Base-by-base conservation (phyloP, 64 coral and sea anemone species). In the Porites lutea region DNA sequence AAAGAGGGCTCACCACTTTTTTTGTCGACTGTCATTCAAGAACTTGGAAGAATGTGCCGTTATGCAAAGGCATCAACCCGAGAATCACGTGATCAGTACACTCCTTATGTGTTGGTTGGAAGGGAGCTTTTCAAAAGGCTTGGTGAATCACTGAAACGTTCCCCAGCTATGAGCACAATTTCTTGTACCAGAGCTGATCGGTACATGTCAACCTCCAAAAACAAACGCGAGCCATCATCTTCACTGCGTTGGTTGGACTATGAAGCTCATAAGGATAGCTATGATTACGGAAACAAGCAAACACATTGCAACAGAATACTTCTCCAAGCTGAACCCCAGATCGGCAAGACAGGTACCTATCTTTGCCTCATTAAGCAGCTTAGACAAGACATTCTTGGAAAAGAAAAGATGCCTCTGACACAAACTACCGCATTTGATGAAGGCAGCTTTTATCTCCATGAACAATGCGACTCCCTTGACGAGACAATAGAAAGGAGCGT, bases 11-110 rank as follows among this genome's bases (percentile, higher is more conserved):
- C 89, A 37, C 4, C 22, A 48, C 5, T 82, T 8, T 90, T 52
- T 71, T 59, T 90, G 15, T 90, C 89, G 16, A 90, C 64, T 43
- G 22, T 90, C n/a, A 90, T 90, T 80, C 88, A 90, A 81, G 88
- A 90, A 50, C 88, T 90, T 13, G 88, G 88, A 90, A 81, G 78
- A 82, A 90, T 90, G 89, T 90, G 89, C n/a, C 89, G 89, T 14
- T 90, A 90, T 47, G 60, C 65, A 9, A 90, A 53, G 43, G 19
- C 67, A 13, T 57, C 77, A 47, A 22, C 65, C 13, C 15, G 58
- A 27, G 77, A 82, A 23, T 13, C 48, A 19, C 89, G 51, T 90
- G 64, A 44, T 90, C 64, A 73, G 82, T 4, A 82, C 77, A 44
- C 89, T 90, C 46, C 14, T 57, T 57, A 57, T 57, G 54, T 57